These are phyloP conservation scores for Neoarius graeffei DNA, from an alignment of 2,113 vertebrate species.

Conservation along the genomic window DNA sequence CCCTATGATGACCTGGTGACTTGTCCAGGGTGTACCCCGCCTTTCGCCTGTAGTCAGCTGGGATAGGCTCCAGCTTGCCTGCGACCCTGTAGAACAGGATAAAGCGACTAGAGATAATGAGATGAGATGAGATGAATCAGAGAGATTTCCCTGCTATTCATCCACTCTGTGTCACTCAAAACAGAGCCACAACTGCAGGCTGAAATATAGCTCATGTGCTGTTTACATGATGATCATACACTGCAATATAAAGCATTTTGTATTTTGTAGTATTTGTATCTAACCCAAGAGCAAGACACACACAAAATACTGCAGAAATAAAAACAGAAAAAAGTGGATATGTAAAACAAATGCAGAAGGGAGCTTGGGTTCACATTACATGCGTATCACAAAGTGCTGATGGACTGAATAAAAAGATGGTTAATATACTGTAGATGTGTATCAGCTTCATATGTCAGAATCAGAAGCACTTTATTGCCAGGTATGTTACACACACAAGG, in stretches of 20 bases:
- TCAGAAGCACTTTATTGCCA: no score
- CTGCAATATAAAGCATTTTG: background rate
- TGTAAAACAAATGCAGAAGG: background rate
- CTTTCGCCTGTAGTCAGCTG: no score
- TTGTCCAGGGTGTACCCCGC: no score
- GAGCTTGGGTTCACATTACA: background rate
- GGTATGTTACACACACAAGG: no score
- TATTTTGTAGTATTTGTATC: background rate
- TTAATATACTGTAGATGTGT: background rate
- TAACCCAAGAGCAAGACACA: background rate
- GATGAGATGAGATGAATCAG: no score
- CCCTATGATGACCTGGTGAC: no score
- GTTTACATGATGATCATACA: background rate
- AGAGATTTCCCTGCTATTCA: background rate
- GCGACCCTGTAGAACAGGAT: no score
- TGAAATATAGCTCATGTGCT: background rate
- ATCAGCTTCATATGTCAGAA: background rate
- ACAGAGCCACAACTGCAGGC: background rate
- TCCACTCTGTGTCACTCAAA: background rate
- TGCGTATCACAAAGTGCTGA: background rate
- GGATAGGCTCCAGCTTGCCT: no score
- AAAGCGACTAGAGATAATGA: no score
- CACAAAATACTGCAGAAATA: background rate
- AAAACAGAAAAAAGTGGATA: background rate
- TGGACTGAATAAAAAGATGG: background rate